Percentiles rank a stretch among this genome's conserved stretches.
These are phyloP conservation scores for Atta colombica DNA, from an alignment of 1,140 invertebrate species.

Conservation along the genomic window DNA sequence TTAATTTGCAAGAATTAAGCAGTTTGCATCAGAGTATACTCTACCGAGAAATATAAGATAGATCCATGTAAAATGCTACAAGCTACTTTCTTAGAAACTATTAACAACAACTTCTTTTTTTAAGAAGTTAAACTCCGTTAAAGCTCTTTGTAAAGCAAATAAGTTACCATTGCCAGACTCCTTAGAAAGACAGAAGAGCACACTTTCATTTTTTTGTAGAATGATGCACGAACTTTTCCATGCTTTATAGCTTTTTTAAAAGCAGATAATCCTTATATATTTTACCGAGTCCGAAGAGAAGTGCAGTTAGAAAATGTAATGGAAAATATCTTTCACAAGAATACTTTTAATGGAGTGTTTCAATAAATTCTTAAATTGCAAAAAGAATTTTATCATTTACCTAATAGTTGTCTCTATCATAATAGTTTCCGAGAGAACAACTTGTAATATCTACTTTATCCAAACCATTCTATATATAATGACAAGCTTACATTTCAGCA, in stretches of 20 bases:
- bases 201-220: neutral
- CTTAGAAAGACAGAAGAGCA: neutral
- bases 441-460: slow-evolving; percentile 5
- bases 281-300: neutral
- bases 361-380: neutral
- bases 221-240: neutral
- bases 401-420: neutral
- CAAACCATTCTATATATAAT: neutral
- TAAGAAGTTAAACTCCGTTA: neutral
- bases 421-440: neutral
- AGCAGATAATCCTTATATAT: neutral
- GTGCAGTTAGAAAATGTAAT: neutral
- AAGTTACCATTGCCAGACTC: neutral
- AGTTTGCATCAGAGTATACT: slow-evolving; percentile 41
- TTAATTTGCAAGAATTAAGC: slow-evolving; percentile 61
- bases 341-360: neutral
- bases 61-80: neutral
- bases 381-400: neutral
- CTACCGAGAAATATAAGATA: neutral
- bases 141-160: slow-evolving; percentile 20
- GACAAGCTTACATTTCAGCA: slow-evolving; percentile 19
- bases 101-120: neutral
- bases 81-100: neutral
- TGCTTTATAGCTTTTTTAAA: neutral
- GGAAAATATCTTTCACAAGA: slow-evolving; percentile 1